Conservation (phyloP, 1,140 invertebrate genomes). For the Pseudomyrmex gracilis region DNA sequence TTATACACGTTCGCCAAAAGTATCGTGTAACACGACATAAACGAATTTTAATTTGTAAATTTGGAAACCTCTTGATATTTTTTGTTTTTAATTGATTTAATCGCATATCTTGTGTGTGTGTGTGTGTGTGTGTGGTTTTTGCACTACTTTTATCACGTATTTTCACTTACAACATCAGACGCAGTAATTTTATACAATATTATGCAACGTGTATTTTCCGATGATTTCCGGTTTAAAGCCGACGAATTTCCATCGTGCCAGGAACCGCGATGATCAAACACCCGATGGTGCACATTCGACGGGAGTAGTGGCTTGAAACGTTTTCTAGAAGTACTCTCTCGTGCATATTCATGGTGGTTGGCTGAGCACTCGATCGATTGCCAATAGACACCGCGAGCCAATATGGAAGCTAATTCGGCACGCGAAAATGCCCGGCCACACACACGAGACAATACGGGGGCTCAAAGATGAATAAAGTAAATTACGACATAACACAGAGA, state of each 20-base stretch:
- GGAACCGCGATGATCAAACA: conserved; percentile 53
- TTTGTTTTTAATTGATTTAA: too few relatives aligned
- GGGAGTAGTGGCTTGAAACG: conserved; percentile 32
- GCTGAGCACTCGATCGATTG: conserved; percentile 59
- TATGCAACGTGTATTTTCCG: conserved; percentile 2
- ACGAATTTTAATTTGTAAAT: too few relatives aligned
- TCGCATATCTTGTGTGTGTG: neutral
- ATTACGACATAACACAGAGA: conserved; percentile 3
- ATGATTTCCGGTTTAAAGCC: conserved; percentile 42
- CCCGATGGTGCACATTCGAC: conserved; percentile 39
- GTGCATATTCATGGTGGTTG: conserved; percentile 61
- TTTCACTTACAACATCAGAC: too few relatives aligned
- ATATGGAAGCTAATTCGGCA: conserved; percentile 50
- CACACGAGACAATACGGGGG: neutral
- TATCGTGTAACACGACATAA: too few relatives aligned
- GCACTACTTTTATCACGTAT: too few relatives aligned
- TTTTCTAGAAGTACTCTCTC: conserved; percentile 61
- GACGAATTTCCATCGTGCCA: conserved; percentile 49
- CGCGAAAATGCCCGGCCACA: conserved; percentile 29
- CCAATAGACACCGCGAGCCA: conserved; percentile 57
- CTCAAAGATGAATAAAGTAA: conserved; percentile 26
- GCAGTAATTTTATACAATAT: neutral
- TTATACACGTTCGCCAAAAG: too few relatives aligned
- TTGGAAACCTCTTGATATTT: too few relatives aligned
- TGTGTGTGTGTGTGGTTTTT: too few relatives aligned